phyloP scores from a whole-genome alignment of 1,140 invertebrate species.

The Dryas iulia region DNA sequence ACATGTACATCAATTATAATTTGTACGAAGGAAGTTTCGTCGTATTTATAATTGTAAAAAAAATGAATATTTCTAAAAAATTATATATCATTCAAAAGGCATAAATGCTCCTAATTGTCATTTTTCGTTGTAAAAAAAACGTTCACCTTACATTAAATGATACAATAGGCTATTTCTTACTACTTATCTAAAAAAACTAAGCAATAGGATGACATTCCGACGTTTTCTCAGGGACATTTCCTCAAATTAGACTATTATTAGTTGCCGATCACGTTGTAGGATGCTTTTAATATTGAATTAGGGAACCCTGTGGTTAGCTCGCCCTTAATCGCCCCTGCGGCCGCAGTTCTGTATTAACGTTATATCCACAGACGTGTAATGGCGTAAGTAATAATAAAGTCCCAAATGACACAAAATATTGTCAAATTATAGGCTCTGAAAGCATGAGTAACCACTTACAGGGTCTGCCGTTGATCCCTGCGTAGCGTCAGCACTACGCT shows the following conservation, averaged over 20 bases:
- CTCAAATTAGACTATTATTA: slow-evolving; percentile 78
- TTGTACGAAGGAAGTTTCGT: no score
- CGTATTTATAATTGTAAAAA: background rate
- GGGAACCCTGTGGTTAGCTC: slow-evolving; percentile 74
- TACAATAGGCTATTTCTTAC: slow-evolving; percentile 57
- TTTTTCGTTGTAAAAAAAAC: slow-evolving; percentile 17
- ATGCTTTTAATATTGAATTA: slow-evolving; percentile 81
- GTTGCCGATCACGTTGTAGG: slow-evolving; percentile 74
- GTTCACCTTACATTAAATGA: slow-evolving; percentile 28
- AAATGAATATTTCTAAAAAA: background rate
- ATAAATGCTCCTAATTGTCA: background rate
- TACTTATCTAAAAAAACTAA: slow-evolving; percentile 47
- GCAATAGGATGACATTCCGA: slow-evolving; percentile 72
- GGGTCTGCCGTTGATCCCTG: slow-evolving; percentile 63
- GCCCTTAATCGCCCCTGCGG: slow-evolving; percentile 72
- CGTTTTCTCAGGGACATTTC: slow-evolving; percentile 79
- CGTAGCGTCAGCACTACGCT: slow-evolving; percentile 52
- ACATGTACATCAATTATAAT: no score
- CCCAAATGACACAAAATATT: slow-evolving; percentile 80
- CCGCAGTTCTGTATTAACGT: slow-evolving; percentile 70
- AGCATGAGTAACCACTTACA: slow-evolving; percentile 77
- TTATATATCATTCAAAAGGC: background rate
- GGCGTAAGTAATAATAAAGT: slow-evolving; percentile 77
- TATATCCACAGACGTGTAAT: slow-evolving; percentile 75
- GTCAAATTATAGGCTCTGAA: slow-evolving; percentile 80